These are phyloP conservation scores for Cheilosia grossa DNA, from an alignment of 2,888 invertebrate genomes.

Conservation along the genomic window DNA sequence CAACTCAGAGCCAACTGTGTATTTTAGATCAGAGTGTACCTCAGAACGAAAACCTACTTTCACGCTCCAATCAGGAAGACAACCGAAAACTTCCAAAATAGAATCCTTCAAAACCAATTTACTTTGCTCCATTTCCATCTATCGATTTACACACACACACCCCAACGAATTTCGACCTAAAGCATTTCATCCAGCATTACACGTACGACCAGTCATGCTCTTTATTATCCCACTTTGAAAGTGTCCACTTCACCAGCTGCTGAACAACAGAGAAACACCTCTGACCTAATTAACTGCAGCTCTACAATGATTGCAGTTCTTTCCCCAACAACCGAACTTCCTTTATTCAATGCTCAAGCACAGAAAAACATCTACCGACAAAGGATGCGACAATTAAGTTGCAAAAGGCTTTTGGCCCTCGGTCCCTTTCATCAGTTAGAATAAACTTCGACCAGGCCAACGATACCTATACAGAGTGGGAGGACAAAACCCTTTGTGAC, in stretches of 20 bases:
- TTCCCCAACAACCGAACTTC: not conserved
- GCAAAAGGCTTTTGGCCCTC: slow-evolving; percentile 3
- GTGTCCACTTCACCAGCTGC: not conserved
- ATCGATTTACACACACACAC: slow-evolving; percentile 2
- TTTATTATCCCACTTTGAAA: slow-evolving; percentile 21
- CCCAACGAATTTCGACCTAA: slow-evolving; percentile 36
- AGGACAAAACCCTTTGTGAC: slow-evolving; percentile 22
- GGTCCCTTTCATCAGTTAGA: slow-evolving; percentile 8
- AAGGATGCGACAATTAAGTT: slow-evolving; percentile 36
- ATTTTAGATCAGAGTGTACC: too few relatives aligned
- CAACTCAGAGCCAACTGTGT: too few relatives aligned
- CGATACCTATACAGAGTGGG: not conserved
- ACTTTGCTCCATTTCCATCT: not conserved
- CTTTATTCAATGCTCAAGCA: slow-evolving; percentile 22
- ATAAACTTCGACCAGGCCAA: slow-evolving; percentile 11
- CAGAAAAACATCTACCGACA: slow-evolving; percentile 20
- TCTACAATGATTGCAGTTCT: slow-evolving; percentile 8
- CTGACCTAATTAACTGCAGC: slow-evolving; percentile 59
- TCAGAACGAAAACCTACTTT: too few relatives aligned
- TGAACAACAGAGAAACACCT: slow-evolving; percentile 31
- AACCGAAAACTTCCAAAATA: too few relatives aligned
- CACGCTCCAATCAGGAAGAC: too few relatives aligned
- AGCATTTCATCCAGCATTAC: slow-evolving; percentile 41
- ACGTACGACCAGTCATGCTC: slow-evolving; percentile 25
- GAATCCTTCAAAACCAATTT: slow-evolving; percentile 3